phyloP scores from a whole-genome alignment of 2,888 invertebrate genomes.

The Drosophila eohydei region DNA sequence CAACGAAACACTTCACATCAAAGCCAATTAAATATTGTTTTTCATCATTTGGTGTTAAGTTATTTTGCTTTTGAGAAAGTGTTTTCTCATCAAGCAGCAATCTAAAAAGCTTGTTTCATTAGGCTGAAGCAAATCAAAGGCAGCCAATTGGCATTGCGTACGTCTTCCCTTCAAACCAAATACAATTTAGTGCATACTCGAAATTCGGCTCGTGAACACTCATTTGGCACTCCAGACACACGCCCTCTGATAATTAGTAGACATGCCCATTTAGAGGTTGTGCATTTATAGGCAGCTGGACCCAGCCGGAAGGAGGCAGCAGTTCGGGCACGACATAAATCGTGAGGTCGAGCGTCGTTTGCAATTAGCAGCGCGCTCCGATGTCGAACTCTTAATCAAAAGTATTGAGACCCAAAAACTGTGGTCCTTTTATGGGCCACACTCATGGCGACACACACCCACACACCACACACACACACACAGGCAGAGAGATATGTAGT shows the following conservation, averaged over 20 bases:
- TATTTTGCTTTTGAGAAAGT: no score
- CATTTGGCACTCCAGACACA: conserved; percentile 43
- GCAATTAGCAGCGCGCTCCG: conserved; percentile 72
- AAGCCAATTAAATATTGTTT: no score
- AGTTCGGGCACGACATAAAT: conserved; percentile 70
- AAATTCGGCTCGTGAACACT: conserved; percentile 8
- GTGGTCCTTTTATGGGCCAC: conserved; percentile 67
- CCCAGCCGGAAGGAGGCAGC: conserved; percentile 31
- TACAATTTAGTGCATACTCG: conserved; percentile 25
- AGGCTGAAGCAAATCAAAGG: not conserved
- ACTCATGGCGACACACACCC: conserved; percentile 31
- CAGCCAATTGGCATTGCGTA: not conserved
- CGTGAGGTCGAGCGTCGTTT: conserved; percentile 70
- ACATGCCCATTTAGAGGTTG: conserved; percentile 64
- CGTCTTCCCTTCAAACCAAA: not conserved
- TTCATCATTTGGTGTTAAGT: no score
- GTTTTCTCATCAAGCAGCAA: no score
- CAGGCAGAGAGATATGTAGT: conserved; percentile 18
- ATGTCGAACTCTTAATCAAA: conserved; percentile 79
- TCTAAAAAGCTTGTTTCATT: not conserved
- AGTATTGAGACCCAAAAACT: conserved; percentile 70
- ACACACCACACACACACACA: conserved; percentile 10
- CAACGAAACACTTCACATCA: no score
- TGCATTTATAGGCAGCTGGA: conserved; percentile 35
- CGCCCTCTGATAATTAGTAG: conserved; percentile 72